These are phyloP conservation scores for Cosmia pyralina DNA, from an alignment of 2,888 invertebrate species.

Conservation along the genomic window DNA sequence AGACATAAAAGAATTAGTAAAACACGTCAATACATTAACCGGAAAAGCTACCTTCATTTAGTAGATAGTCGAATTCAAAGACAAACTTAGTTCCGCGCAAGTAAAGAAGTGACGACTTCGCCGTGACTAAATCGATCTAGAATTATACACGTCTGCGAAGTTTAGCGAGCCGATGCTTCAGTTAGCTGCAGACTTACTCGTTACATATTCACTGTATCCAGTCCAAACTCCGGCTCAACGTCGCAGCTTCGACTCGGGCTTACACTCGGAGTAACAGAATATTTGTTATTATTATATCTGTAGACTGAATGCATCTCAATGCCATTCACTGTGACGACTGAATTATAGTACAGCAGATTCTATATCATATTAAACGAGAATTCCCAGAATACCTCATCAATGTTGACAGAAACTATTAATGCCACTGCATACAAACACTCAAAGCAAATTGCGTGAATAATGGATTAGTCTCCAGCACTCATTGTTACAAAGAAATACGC, in stretches of 20 bases:
- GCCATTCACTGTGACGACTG: neutral
- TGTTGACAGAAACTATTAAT: constrained; percentile 42
- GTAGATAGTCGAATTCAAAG: neutral
- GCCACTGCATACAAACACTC: constrained; percentile 11
- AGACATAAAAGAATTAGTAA: neutral
- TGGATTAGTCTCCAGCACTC: constrained; percentile 9
- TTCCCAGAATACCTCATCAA: constrained; percentile 15
- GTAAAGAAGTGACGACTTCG: constrained; percentile 21
- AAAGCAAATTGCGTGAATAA: constrained; percentile 51
- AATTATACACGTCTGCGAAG: constrained; percentile 38
- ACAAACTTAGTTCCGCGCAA: constrained; percentile 23
- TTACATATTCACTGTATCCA: constrained; percentile 37
- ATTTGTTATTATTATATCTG: constrained; percentile 15
- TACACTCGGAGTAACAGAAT: constrained; percentile 6
- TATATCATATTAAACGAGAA: neutral
- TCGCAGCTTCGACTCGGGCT: constrained; percentile 12
- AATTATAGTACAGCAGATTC: constrained; percentile 15
- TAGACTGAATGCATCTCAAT: constrained; percentile 5
- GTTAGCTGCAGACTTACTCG: constrained; percentile 11
- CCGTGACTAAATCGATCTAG: constrained; percentile 13
- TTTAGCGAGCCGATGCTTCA: constrained; percentile 19
- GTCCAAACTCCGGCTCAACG: constrained; percentile 9
- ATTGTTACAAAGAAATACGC: neutral
- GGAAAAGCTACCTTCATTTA: neutral
- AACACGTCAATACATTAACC: neutral